These are phyloP conservation scores for Furnarius figulus DNA, from an alignment of 2,113 vertebrate genomes.

Conservation along the genomic window DNA sequence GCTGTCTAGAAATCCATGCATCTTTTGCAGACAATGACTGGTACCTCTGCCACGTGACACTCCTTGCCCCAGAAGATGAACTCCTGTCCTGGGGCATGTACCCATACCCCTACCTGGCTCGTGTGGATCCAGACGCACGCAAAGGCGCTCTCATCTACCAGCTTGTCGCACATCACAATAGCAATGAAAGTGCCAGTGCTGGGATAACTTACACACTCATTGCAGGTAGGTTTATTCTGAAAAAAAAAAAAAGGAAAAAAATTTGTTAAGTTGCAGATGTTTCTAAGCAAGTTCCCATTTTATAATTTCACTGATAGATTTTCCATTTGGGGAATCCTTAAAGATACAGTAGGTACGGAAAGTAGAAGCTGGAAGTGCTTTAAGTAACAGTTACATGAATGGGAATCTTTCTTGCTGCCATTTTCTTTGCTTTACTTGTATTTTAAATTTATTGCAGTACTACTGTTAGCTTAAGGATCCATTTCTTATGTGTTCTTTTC, in stretches of 20 bases:
- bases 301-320: background rate
- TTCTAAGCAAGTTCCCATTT: background rate
- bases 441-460: background rate
- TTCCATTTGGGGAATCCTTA: background rate
- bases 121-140: conserved; percentile 76
- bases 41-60: conserved; percentile 83
- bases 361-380: background rate
- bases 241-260: background rate
- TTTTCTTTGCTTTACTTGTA: background rate
- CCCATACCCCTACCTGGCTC: conserved; percentile 82
- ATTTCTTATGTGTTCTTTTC: fast-evolving
- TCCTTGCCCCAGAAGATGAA: conserved; percentile 76
- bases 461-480: background rate
- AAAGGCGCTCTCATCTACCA: conserved; percentile 79
- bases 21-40: conserved; percentile 81
- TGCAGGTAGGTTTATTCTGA: conserved; percentile 71
- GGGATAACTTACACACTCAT: conserved; percentile 77
- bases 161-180: conserved; percentile 57
- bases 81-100: conserved; percentile 86
- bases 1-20: background rate
- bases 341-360: background rate
- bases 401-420: background rate
- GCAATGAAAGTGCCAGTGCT: conserved; percentile 45
- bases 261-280: background rate
- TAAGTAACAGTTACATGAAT: background rate